Conservation (phyloP, 2,888 invertebrate genomes). For the Mythimna albipuncta region DNA sequence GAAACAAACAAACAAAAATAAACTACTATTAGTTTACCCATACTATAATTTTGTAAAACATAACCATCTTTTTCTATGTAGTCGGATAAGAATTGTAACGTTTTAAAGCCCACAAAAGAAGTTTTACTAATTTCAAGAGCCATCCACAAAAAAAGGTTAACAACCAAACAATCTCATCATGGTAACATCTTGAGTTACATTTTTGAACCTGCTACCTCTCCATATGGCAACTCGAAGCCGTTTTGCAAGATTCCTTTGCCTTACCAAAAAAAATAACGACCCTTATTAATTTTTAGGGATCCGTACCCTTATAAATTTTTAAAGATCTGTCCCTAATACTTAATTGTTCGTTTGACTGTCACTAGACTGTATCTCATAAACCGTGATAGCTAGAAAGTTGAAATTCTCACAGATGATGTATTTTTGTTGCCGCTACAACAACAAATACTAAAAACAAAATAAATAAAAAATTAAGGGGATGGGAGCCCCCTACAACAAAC, state of each 20-base stretch:
- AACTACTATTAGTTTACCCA: too few species aligned
- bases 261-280: slow-evolving; percentile 20
- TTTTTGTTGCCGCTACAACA: too few species aligned
- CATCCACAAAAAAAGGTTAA: slow-evolving; percentile 12
- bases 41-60: background rate
- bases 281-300: slow-evolving; percentile 27
- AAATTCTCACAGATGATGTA: too few species aligned
- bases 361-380: too few species aligned
- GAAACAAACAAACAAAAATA: too few species aligned
- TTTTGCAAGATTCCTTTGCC: slow-evolving; percentile 33
- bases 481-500: too few species aligned
- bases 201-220: slow-evolving; percentile 7
- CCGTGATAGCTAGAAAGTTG: too few species aligned
- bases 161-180: background rate
- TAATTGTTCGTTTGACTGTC: too few species aligned
- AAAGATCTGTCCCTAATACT: too few species aligned
- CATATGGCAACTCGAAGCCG: slow-evolving; percentile 32
- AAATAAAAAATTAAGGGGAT: too few species aligned
- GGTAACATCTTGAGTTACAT: slow-evolving; percentile 15
- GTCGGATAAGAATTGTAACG: background rate
- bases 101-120: background rate
- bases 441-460: too few species aligned
- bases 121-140: slow-evolving; percentile 11
- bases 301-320: slow-evolving; percentile 27
- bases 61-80: background rate